These are phyloP conservation scores for Anas platyrhynchos DNA, from an alignment of 2,113 vertebrate species.

Conservation along the genomic window DNA sequence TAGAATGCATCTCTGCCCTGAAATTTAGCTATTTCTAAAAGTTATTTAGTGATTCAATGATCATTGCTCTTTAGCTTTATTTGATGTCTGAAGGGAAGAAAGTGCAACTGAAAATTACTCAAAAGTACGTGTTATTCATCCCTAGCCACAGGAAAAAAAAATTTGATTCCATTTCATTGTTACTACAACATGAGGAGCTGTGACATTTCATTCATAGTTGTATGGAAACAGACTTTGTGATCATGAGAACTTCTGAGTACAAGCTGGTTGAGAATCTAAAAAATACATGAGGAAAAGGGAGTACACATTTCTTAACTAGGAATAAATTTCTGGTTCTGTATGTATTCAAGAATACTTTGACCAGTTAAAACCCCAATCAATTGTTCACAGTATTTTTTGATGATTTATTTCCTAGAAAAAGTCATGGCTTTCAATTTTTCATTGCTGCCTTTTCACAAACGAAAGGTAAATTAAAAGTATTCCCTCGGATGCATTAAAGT, in stretches of 20 bases:
- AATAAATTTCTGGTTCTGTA: slow-evolving; percentile 2
- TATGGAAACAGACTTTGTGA: neutral
- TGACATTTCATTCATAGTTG: slow-evolving; percentile 35
- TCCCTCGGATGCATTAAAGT: slow-evolving; percentile 67
- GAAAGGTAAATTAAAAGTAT: slow-evolving; percentile 70
- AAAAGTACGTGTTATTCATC: neutral
- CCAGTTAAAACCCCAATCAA: neutral
- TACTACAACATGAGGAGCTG: neutral
- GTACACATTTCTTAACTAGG: neutral
- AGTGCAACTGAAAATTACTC: neutral
- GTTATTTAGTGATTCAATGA: neutral
- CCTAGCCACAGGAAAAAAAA: neutral
- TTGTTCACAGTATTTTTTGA: slow-evolving; percentile 33
- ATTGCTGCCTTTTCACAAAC: neutral
- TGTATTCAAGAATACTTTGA: neutral
- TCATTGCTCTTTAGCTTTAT: neutral
- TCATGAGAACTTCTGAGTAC: neutral
- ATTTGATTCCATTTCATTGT: slow-evolving; percentile 4
- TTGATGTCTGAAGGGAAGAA: neutral
- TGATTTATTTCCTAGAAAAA: slow-evolving; percentile 25
- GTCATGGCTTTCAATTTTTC: slow-evolving; percentile 25
- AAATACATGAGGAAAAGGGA: neutral
- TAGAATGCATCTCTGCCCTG: neutral
- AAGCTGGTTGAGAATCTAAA: slow-evolving; percentile 16
- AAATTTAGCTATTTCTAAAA: neutral